Base-by-base conservation (phyloP, 2,888 invertebrate genomes). In the Xestobium rufovillosum region DNA sequence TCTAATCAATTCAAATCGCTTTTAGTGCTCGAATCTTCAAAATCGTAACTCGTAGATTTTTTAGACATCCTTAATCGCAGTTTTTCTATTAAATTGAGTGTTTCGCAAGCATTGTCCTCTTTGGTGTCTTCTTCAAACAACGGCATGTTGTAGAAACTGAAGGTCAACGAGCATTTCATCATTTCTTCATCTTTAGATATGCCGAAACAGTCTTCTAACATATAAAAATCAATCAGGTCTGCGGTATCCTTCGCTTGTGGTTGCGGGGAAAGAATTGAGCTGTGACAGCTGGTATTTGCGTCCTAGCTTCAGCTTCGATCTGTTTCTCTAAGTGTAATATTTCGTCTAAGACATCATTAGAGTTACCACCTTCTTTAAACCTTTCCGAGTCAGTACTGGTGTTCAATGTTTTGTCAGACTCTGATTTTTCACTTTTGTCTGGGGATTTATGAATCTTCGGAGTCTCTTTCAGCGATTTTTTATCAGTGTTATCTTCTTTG, bases 101-200 rank as follows among this genome's bases (percentile, higher is more conserved):
- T 90, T 59, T 87, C 89, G 43, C 84, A 73, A 0, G 84, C 83
- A 50, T 83, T 83, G 52, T 84, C 83, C 60, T 89, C 89, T 56
- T 83, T 83, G 2, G 82, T 78, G 57, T 85, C 84, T 56, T 83
- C 83, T 55, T 82, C 80, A 55, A 82, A 79, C 44, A 82, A 40
- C 67, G 53, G 78, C 45, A 79, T 78, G 28, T 75, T 75, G 45
- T 74, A 76, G 39, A 79, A 76, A 3, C 75, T 72, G 57, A 82
- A 83, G 1, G 70, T 64, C 8, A 75, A 59, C 0, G 79, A 75
- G 1, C 68, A 61, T 53, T 78, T 76, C 55, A 74, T 70, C 25
- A 76, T 68, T 50, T 80, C 80, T 39, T 64, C 64, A 50, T 75
- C 73, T 42, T 73, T 69, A 1, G 71, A 63, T 47, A 75, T 70